A percentile compares a stretch with the other conserved stretches of the same genome.
These are phyloP conservation scores for Tenthredo livida DNA, from an alignment of 2,888 invertebrate genomes.

Conservation along the genomic window DNA sequence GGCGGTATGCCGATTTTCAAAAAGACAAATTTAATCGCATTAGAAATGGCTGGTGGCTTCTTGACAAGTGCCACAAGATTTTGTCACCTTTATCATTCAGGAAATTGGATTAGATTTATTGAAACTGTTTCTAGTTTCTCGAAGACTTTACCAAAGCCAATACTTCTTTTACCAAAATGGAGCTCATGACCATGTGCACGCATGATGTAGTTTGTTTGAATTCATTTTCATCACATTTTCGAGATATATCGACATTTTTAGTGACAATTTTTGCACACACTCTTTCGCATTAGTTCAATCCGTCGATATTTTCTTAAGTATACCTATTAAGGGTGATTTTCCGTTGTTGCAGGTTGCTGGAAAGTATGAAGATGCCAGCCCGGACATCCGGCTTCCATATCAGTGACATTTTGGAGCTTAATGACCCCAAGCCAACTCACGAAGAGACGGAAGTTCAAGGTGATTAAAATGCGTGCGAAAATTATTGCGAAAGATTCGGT, in stretches of 20 bases:
- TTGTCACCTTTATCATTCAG: constrained; percentile 51
- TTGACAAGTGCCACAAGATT: constrained; percentile 63
- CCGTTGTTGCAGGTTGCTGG: constrained; percentile 84
- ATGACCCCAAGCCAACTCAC: constrained; percentile 81
- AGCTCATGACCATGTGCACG: neutral
- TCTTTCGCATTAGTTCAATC: constrained; percentile 18
- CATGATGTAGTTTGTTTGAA: neutral
- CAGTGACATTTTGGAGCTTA: constrained; percentile 95
- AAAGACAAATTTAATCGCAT: constrained; percentile 67
- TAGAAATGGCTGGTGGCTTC: constrained; percentile 65
- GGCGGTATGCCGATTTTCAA: constrained; percentile 49
- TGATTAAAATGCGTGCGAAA: constrained; percentile 52
- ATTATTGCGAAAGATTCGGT: neutral
- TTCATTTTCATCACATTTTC: neutral
- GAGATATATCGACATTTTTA: neutral
- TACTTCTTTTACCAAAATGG: neutral
- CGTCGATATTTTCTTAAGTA: neutral
- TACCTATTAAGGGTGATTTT: neutral
- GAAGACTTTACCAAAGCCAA: neutral
- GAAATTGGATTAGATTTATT: constrained; percentile 56
- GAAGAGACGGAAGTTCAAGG: constrained; percentile 73
- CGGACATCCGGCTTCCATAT: constrained; percentile 93
- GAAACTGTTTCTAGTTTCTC: neutral
- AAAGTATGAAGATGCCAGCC: constrained; percentile 90
- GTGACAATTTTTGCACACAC: too few species aligned